A percentile compares a stretch with the other conserved stretches of the same genome.
Evolutionary conservation across 1,140 invertebrate species (phyloP).

Genomic region (Polypedilum pembai): DNA sequence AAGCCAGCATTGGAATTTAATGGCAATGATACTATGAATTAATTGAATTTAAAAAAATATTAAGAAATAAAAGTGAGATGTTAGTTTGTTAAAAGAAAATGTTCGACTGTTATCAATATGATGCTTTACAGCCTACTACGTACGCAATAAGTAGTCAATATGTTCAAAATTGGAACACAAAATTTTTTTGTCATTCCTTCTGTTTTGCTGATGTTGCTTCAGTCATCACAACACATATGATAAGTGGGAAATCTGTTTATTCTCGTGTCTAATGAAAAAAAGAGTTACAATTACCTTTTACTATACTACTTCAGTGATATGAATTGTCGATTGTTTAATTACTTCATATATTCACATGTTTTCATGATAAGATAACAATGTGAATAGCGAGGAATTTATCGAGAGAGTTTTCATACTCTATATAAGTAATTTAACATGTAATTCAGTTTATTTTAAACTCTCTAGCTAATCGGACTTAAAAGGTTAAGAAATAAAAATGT

Average conservation of each 20-base stretch:
- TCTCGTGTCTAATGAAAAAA: not conserved
- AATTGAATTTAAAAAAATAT: not conserved
- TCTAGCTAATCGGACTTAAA: not conserved
- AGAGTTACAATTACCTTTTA: not conserved
- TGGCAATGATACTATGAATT: not conserved
- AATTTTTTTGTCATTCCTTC: too few relatives aligned
- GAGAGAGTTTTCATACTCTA: not conserved
- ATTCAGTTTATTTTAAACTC: not conserved
- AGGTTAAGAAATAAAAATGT: not conserved
- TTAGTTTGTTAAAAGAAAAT: too few relatives aligned
- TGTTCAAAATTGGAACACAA: too few relatives aligned
- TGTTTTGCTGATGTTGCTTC: too few relatives aligned
- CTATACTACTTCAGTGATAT: constrained; percentile 5
- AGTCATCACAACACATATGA: not conserved
- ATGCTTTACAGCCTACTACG: too few relatives aligned
- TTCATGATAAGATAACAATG: not conserved
- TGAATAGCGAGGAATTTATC: not conserved
- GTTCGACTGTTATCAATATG: too few relatives aligned
- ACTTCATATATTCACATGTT: not conserved
- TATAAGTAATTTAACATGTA: not conserved
- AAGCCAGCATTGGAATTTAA: not conserved
- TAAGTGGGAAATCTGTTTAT: not conserved
- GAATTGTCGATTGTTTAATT: not conserved
- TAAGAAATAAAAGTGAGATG: not conserved
- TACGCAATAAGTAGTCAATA: too few relatives aligned